Evolutionary conservation across 2,888 invertebrate genomes (phyloP).

Genomic region (Eulithis prunata): DNA sequence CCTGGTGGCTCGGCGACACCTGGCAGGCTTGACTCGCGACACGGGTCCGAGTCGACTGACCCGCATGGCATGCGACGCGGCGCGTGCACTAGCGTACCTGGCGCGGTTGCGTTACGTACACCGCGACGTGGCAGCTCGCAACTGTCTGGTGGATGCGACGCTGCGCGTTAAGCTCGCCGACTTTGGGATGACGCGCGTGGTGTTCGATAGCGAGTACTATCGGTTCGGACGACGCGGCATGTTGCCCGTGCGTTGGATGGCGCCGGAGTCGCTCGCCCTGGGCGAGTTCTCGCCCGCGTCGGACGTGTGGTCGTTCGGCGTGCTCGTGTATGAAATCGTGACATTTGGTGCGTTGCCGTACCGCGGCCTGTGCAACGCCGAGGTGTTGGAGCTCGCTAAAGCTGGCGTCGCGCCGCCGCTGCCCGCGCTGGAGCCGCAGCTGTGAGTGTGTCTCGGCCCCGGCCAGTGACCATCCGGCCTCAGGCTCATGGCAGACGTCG

Average conservation of each 20-base stretch:
- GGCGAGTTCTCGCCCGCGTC: constrained; percentile 94
- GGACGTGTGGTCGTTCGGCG: constrained; percentile 96
- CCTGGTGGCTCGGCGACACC: constrained; percentile 92
- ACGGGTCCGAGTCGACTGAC: constrained; percentile 91
- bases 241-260: constrained; percentile 97
- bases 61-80: constrained; percentile 94
- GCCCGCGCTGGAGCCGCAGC: constrained; percentile 90
- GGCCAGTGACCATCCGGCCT: neutral
- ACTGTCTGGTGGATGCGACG: constrained; percentile 90
- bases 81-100: constrained; percentile 93
- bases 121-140: constrained; percentile 92
- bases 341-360: constrained; percentile 96
- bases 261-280: constrained; percentile 92
- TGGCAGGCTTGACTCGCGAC: constrained; percentile 90
- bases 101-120: constrained; percentile 94
- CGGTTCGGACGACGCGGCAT: constrained; percentile 94
- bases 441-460: constrained; percentile 56
- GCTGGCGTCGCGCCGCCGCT: constrained; percentile 89
- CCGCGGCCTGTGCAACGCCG: constrained; percentile 93
- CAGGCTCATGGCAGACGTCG: neutral
- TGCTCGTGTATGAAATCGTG: constrained; percentile 93
- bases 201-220: constrained; percentile 95
- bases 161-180: constrained; percentile 92
- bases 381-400: constrained; percentile 93
- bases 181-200: constrained; percentile 96